phyloP scores from a whole-genome alignment of 1,140 invertebrate species.

The Eupeodes corollae region DNA sequence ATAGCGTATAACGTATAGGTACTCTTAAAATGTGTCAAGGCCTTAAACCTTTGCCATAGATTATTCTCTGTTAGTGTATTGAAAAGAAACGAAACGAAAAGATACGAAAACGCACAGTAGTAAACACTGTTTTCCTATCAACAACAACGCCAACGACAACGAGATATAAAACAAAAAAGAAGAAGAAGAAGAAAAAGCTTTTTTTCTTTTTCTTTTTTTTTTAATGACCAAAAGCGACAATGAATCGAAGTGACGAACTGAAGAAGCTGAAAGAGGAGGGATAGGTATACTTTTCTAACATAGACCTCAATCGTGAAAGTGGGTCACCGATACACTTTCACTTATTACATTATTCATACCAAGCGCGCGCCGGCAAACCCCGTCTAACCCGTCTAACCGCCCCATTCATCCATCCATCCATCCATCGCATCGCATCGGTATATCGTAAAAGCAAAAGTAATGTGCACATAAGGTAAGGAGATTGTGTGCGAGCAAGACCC shows the following conservation, averaged over 20 bases:
- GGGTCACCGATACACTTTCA: slow-evolving; percentile 37
- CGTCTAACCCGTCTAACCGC: background rate
- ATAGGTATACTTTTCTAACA: slow-evolving; percentile 31
- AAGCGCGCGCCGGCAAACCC: background rate
- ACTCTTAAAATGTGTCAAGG: no score
- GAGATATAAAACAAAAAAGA: no score
- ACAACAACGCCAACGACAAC: no score
- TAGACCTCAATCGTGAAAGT: slow-evolving; percentile 37
- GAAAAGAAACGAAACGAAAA: slow-evolving; percentile 14
- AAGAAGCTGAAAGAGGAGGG: no score
- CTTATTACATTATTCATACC: slow-evolving; percentile 37
- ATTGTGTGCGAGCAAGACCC: background rate
- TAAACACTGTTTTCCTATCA: no score
- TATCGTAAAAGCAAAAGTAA: background rate
- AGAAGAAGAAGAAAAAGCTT: no score
- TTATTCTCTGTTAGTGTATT: no score
- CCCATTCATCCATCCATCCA: background rate
- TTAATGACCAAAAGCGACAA: no score
- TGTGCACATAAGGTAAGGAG: slow-evolving; percentile 2
- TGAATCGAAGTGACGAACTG: no score
- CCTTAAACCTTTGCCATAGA: no score
- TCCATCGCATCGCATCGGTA: background rate
- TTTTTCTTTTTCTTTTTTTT: no score
- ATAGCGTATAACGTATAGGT: no score
- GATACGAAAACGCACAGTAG: slow-evolving; percentile 24